Evolutionary conservation across 2,113 vertebrate species (phyloP).

Genomic region (Psephotus haematonotus): DNA sequence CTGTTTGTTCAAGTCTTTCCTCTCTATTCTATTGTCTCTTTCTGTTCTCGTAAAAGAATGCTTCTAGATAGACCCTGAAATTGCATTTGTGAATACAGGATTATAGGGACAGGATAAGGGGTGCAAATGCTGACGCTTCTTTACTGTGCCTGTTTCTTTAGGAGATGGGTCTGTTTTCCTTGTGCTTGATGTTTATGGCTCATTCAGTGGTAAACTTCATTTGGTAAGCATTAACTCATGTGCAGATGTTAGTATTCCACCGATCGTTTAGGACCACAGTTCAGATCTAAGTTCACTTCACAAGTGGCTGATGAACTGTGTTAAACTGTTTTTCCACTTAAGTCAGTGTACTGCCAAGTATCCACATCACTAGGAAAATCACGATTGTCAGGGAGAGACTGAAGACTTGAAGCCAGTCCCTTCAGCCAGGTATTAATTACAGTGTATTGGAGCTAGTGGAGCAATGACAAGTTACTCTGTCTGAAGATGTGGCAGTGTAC

Average conservation of each 20-base stretch:
- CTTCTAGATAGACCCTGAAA: neutral
- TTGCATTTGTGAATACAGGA: neutral
- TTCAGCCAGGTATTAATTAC: neutral
- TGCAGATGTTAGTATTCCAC: neutral
- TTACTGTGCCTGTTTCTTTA: neutral
- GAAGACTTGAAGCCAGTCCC: neutral
- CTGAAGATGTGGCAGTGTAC: neutral
- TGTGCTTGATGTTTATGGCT: neutral
- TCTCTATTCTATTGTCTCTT: neutral
- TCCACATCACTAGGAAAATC: neutral
- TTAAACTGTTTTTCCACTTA: neutral
- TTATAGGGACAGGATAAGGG: neutral
- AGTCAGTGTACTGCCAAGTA: neutral
- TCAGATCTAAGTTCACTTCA: slow-evolving; percentile 16
- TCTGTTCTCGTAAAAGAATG: neutral
- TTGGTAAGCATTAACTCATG: neutral
- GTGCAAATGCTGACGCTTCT: neutral
- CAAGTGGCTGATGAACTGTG: neutral
- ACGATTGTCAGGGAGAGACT: neutral
- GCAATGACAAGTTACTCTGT: neutral
- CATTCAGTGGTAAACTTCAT: neutral
- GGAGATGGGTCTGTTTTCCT: neutral
- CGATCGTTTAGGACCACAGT: neutral
- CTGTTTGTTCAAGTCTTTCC: neutral
- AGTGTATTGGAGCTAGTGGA: neutral